phyloP scores from a whole-genome alignment of 2,888 invertebrate species.

The Prosopocoilus inquinatus region DNA sequence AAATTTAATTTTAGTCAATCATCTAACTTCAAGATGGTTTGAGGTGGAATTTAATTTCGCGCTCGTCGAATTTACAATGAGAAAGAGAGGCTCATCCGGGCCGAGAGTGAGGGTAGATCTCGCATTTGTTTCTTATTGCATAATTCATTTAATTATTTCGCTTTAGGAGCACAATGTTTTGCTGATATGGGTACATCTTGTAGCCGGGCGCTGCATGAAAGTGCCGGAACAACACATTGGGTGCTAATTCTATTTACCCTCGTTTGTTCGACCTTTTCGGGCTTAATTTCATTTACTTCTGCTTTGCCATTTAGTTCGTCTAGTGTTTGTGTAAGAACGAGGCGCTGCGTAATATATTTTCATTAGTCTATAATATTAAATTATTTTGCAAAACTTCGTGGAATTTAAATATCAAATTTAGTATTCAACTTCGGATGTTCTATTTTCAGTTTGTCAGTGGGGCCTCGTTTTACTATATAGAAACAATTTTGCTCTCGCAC shows the following conservation, averaged over 20 bases:
- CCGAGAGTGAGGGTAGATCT: constrained; percentile 30
- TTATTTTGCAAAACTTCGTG: not conserved
- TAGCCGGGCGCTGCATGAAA: constrained; percentile 35
- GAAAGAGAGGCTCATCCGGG: constrained; percentile 24
- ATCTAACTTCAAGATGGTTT: constrained; percentile 48
- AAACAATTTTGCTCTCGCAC: not conserved
- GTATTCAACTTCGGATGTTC: no score
- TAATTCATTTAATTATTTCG: constrained; percentile 47
- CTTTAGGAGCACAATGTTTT: constrained; percentile 36
- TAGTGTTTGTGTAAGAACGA: not conserved
- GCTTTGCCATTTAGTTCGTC: not conserved
- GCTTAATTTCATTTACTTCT: constrained; percentile 40
- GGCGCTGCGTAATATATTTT: no score
- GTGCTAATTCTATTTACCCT: constrained; percentile 52
- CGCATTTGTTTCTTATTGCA: constrained; percentile 44
- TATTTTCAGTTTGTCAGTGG: no score
- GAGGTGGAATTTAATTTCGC: constrained; percentile 50
- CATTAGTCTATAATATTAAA: constrained; percentile 3
- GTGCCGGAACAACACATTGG: constrained; percentile 47
- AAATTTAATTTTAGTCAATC: constrained; percentile 54
- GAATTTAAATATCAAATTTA: no score
- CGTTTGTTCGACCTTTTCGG: constrained; percentile 43
- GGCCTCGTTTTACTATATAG: no score
- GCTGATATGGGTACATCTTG: constrained; percentile 27
- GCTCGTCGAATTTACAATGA: constrained; percentile 42